phyloP scores from a whole-genome alignment of 2,113 vertebrate species.

The Poeciliopsis prolifica region DNA sequence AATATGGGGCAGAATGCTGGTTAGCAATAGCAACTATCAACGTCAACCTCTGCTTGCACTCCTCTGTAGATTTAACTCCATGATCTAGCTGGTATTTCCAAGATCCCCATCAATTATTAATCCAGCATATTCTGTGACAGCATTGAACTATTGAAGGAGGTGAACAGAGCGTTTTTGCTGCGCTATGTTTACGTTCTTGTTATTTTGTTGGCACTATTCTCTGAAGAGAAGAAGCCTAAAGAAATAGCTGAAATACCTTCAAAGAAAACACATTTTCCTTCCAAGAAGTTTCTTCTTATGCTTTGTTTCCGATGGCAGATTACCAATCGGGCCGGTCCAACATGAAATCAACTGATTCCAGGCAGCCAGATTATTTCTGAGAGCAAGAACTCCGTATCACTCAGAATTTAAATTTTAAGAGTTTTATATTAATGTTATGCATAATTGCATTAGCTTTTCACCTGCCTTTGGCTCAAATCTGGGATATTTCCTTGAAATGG shows the following conservation, averaged over 20 bases:
- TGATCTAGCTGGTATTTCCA: not conserved
- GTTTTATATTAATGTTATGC: constrained; percentile 32
- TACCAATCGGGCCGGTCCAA: not conserved
- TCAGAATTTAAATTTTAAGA: not conserved
- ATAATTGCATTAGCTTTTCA: constrained; percentile 38
- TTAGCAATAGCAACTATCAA: not conserved
- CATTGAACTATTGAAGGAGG: not conserved
- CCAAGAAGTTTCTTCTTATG: not conserved
- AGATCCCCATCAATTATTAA: not conserved
- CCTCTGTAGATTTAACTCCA: not conserved
- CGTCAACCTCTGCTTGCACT: too few relatives aligned
- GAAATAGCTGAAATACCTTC: not conserved
- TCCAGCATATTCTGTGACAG: not conserved
- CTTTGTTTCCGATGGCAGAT: not conserved
- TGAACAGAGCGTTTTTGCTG: too few relatives aligned
- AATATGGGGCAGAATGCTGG: not conserved
- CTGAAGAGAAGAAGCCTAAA: not conserved
- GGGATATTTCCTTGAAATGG: constrained; percentile 49
- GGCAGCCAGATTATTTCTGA: not conserved
- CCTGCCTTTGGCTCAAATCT: constrained; percentile 31
- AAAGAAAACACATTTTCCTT: not conserved
- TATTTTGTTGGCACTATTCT: not conserved
- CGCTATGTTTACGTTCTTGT: not conserved
- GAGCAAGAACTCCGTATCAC: not conserved
- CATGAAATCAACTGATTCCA: not conserved